A percentile compares a stretch with the other conserved stretches of the same genome.
phyloP scores from a whole-genome alignment of 2,888 invertebrate species.

The Tetragonula carbonaria region DNA sequence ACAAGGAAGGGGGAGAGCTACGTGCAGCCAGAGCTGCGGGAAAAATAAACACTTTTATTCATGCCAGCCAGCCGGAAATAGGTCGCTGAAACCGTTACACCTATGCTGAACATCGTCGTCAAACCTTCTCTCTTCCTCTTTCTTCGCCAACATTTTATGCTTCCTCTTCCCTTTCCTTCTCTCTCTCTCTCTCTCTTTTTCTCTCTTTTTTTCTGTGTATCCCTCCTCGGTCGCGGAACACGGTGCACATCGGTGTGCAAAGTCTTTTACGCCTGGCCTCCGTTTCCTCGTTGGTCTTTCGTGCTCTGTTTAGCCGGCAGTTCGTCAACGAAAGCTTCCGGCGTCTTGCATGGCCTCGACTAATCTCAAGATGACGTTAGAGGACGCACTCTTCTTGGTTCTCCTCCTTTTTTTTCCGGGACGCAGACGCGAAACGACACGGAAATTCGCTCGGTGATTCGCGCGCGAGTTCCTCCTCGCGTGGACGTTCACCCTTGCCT shows the following conservation, averaged over 20 bases:
- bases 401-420: conserved; percentile 15
- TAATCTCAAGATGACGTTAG: conserved; percentile 57
- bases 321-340: conserved; percentile 46
- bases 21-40: conserved; percentile 25
- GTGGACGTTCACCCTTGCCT: conserved; percentile 39
- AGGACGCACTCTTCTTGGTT: conserved; percentile 22
- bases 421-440: conserved; percentile 40
- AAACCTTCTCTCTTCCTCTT: conserved; percentile 15
- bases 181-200: background rate
- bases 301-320: conserved; percentile 54
- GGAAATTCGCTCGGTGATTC: conserved; percentile 14
- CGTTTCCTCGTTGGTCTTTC: conserved; percentile 36
- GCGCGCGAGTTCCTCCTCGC: conserved; percentile 1
- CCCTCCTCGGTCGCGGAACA: conserved; percentile 8
- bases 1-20: conserved; percentile 1
- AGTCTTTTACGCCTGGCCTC: conserved; percentile 53
- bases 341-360: conserved; percentile 38
- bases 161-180: background rate
- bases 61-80: conserved; percentile 66
- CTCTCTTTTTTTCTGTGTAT: background rate
- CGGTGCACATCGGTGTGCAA: conserved; percentile 34
- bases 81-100: conserved; percentile 70
- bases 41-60: conserved; percentile 71
- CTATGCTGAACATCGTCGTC: conserved; percentile 33
- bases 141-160: conserved; percentile 23